phyloP scores from a whole-genome alignment of 2,113 vertebrate species.

The Malurus cyaneus region DNA sequence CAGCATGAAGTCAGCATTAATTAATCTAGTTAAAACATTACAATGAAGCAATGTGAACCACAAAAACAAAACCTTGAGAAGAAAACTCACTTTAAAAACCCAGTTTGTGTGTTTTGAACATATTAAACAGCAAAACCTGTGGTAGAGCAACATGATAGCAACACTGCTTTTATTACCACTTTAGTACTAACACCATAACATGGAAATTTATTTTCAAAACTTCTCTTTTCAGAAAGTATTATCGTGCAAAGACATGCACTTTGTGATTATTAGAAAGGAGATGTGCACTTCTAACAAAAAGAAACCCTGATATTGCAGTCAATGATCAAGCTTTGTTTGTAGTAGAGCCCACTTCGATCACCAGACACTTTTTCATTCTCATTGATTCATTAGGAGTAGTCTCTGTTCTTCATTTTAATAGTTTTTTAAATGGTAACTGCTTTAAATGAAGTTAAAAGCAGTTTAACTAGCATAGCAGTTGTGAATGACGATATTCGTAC shows the following conservation, averaged over 20 bases:
- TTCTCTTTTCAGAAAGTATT: not conserved
- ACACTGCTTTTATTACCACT: not conserved
- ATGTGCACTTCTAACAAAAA: not conserved
- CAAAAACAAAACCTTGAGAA: not conserved
- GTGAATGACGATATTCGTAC: not conserved
- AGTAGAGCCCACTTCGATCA: not conserved
- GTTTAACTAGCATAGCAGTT: not conserved
- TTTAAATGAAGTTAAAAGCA: not conserved
- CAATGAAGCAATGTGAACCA: not conserved
- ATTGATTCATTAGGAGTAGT: not conserved
- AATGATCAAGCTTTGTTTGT: not conserved
- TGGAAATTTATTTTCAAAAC: not conserved
- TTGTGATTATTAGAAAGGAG: not conserved
- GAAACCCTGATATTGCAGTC: not conserved
- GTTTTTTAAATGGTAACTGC: not conserved
- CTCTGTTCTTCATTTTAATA: not conserved
- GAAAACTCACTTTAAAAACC: not conserved
- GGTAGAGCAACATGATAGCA: not conserved
- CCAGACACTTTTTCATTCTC: not conserved
- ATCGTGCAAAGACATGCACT: not conserved
- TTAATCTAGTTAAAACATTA: conserved; percentile 44
- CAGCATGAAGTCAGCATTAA: conserved; percentile 62
- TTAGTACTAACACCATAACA: not conserved
- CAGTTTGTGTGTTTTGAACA: not conserved
- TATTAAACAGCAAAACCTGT: not conserved